Base-by-base conservation (phyloP, 1,140 invertebrate species). In the Ceratitis capitata region DNA sequence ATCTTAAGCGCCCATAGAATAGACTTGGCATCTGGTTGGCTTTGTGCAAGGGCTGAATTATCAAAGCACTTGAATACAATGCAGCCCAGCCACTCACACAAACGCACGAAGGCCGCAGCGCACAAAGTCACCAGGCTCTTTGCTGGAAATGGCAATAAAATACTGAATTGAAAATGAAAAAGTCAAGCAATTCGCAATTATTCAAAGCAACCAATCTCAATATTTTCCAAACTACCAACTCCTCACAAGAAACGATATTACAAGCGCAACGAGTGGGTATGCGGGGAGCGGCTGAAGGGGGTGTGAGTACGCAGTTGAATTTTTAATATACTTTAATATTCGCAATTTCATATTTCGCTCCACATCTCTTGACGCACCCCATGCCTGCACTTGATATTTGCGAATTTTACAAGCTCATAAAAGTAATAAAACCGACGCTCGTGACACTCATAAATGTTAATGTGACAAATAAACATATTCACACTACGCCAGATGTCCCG, bases 361-460 rank as follows among this genome's bases (percentile, higher is more conserved):
- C 32, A 19, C 69, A 45, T 78, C n/a, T 23, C 45, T 78, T 78
- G 69, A 32, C 69, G 26, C 69, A 45, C n/a, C 19, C 32, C 19
- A n/a, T n/a, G n/a, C n/a, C n/a, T n/a, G n/a, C 51, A 45, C 32
- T n/a, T 42, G 69, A 10, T 26, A 23, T 78, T 74, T 23, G 69
- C 69, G 10, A 61, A 61, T 83, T 83, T 51, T 53, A 51, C 49
- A 83, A 83, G 82, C 83, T 82, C 64, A 84, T 86, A 85, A 86
- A 86, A 83, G 64, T 83, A 85, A 86, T 86, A 86, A 86, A 86
- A 85, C 84, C 56, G 51, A 51, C 83, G 85, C 83, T 84, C 78
- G 56, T 84, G 85, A 86, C 83, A 61, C 83, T 64, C 86, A 86
- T 86, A 86, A 86, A 86, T 86, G 86, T 86, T 86, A 86, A 86